Evolutionary conservation across 2,797 vertebrate genomes (phyloP).

Genomic region (Lates japonicus): DNA sequence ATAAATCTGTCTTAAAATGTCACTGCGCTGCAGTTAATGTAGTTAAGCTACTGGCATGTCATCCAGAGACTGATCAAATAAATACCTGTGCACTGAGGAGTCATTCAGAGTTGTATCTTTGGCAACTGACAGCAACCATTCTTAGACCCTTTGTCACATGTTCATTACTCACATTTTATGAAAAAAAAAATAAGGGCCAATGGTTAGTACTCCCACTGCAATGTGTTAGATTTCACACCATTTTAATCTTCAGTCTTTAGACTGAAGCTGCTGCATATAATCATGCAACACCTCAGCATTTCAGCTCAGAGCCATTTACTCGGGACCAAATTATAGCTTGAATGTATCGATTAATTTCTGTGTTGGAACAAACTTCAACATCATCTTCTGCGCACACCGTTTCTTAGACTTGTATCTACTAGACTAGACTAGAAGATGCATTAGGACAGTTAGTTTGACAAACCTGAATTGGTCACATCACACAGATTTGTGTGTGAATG

Average conservation of each 20-base stretch:
- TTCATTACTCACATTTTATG: not conserved
- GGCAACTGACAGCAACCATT: not conserved
- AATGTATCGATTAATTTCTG: slow-evolving; percentile 10
- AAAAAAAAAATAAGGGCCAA: not conserved
- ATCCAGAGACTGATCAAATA: slow-evolving; percentile 1
- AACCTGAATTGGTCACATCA: not conserved
- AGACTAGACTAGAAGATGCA: too few species aligned
- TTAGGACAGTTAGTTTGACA: slow-evolving; percentile 6
- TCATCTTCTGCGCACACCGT: not conserved
- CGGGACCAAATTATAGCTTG: slow-evolving; percentile 33
- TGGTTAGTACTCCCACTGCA: not conserved
- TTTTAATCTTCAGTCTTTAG: not conserved
- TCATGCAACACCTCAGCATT: not conserved
- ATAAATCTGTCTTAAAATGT: slow-evolving; percentile 14
- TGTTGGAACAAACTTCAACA: slow-evolving; percentile 23
- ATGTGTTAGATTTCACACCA: not conserved
- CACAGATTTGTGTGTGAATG: not conserved
- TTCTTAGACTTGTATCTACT: slow-evolving; percentile 1
- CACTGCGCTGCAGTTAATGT: slow-evolving; percentile 4
- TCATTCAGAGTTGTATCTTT: not conserved
- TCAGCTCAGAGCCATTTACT: slow-evolving; percentile 2
- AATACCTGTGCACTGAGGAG: slow-evolving; percentile 11
- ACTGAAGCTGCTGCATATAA: not conserved
- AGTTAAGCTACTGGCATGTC: not conserved
- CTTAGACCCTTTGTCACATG: not conserved